Conservation (phyloP, 2,797 vertebrate genomes). For the Spheniscus humboldti region DNA sequence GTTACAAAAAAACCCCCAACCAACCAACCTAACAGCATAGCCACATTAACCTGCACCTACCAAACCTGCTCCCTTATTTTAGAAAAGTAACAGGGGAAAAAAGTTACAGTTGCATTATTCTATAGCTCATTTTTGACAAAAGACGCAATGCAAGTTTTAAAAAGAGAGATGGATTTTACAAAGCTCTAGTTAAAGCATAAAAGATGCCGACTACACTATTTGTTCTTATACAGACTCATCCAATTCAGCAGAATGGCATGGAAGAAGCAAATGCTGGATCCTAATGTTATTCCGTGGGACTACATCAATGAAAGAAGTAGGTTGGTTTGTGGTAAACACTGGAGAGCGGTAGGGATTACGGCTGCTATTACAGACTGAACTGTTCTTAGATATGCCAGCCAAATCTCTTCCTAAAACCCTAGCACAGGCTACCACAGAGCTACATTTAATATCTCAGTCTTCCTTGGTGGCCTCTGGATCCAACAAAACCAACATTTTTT, state of each 20-base stretch:
- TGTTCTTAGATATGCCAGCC: not conserved
- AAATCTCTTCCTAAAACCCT: not conserved
- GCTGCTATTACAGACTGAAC: not conserved
- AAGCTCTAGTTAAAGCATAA: not conserved
- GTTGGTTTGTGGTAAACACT: not conserved
- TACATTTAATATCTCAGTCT: not conserved
- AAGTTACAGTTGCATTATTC: not conserved
- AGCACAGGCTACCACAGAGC: not conserved
- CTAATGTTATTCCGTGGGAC: not conserved
- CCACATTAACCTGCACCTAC: not conserved
- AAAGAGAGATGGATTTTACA: not conserved
- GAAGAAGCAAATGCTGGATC: not conserved
- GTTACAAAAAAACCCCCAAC: not conserved
- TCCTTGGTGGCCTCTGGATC: not conserved
- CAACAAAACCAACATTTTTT: not conserved
- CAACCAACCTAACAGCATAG: not conserved
- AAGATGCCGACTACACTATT: not conserved
- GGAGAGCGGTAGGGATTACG: not conserved
- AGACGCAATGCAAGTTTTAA: not conserved
- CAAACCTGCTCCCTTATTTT: not conserved
- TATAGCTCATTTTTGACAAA: not conserved
- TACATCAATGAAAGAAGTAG: not conserved
- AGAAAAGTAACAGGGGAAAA: not conserved
- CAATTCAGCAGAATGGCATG: not conserved
- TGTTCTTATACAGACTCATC: not conserved